phyloP scores from a whole-genome alignment of 2,888 invertebrate genomes.

The Nematopogon swammerdamellus region DNA sequence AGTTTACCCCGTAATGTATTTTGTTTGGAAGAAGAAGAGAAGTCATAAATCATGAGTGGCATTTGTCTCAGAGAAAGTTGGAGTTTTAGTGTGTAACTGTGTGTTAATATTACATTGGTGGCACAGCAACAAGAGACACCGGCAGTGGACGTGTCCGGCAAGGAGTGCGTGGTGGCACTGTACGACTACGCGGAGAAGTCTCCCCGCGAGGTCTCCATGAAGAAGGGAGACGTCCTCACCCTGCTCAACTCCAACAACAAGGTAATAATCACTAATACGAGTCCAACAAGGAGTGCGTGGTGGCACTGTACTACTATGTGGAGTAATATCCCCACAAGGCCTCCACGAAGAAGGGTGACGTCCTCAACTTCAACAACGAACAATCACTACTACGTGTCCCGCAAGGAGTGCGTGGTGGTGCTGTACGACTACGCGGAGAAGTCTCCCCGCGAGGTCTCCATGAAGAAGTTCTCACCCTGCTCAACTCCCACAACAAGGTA shows the following conservation, averaged over 20 bases:
- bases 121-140: constrained; percentile 91
- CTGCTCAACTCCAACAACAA: constrained; percentile 98
- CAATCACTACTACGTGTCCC: constrained; percentile 66
- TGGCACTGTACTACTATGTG: constrained; percentile 96
- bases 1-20: too few relatives aligned
- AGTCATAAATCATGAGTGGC: too few relatives aligned
- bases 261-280: constrained; percentile 59
- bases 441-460: constrained; percentile 97
- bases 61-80: too few relatives aligned
- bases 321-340: constrained; percentile 99
- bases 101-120: too few relatives aligned
- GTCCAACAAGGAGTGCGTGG: constrained; percentile 96
- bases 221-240: constrained; percentile 96
- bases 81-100: too few relatives aligned
- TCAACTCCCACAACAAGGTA: constrained; percentile 98
- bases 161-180: constrained; percentile 96
- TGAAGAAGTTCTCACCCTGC: constrained; percentile 97
- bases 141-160: constrained; percentile 90
- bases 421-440: constrained; percentile 99
- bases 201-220: constrained; percentile 99
- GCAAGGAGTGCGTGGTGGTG: constrained; percentile 97
- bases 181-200: constrained; percentile 99
- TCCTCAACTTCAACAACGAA: constrained; percentile 95
- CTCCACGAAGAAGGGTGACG: constrained; percentile 99
- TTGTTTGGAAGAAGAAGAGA: too few relatives aligned